Base-by-base conservation (phyloP, 1,140 invertebrate genomes). In the Maconellicoccus hirsutus region DNA sequence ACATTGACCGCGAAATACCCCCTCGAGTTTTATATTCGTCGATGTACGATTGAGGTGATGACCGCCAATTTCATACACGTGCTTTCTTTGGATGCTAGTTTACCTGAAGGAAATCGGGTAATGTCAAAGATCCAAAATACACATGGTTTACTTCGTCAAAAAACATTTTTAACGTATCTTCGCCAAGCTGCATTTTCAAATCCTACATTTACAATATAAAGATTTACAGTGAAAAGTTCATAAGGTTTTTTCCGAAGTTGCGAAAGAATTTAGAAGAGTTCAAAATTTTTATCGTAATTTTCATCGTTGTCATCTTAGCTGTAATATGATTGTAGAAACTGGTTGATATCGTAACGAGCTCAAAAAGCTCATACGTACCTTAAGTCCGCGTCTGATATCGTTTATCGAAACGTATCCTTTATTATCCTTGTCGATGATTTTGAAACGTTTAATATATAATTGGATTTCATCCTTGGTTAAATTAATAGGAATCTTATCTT, bases 321-420 rank as follows among this genome's bases (percentile, higher is more conserved):
- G 29, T 33, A 33, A 33, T 33, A 6, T 33, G 12, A 33, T 33
- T 33, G 29, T 12, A 33, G 29, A 33, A 33, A 33, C 4, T 33
- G 29, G 29, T 12, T 33, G 4, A 33, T 6, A 12, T 33, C 29
- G 29, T 6, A 33, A 33, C 29, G 29, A 33, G 29, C 29, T 33
- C 29, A 6, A 52, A 16, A 52, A 16, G 42, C n/a, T 52, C 42
- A 52, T 8, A 52, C n/a, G 77, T 84, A 97, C 95, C 89, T 98
- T 95, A 22, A 98, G 85, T 79, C 93, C 92, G 78, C 91, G 84
- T 73, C 96, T 84, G 72, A 99, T 93, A 80, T 99, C 97, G 79
- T 96, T 98, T 72, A 98, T 91, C 33, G 95, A 98, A 61, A 99
- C 95, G 77, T 94, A 98, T 75, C 97, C 97, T 79, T 99, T 99